phyloP scores from a whole-genome alignment of 2,113 vertebrate genomes.

The Dendrocopos noguchii region DNA sequence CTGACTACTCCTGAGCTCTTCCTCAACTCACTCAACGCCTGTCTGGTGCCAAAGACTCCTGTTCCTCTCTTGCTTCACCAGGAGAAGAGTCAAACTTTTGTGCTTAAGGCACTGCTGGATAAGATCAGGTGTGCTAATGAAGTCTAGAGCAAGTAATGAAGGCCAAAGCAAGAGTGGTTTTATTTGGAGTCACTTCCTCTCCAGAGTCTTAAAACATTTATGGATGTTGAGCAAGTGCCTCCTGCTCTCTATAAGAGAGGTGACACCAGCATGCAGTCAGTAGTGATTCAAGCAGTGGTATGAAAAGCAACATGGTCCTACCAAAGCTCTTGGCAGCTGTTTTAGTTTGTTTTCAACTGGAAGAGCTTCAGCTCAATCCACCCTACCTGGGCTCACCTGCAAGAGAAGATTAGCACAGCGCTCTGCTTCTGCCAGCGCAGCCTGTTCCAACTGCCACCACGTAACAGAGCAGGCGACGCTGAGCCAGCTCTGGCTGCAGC shows the following conservation, averaged over 20 bases:
- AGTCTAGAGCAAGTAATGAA: not conserved
- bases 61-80: not conserved
- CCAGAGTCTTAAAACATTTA: not conserved
- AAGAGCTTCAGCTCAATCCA: not conserved
- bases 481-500: not conserved
- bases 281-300: too few species aligned
- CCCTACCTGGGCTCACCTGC: not conserved
- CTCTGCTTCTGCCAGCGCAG: not conserved
- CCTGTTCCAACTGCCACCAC: not conserved
- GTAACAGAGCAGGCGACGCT: not conserved
- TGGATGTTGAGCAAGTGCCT: not conserved
- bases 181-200: not conserved
- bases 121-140: not conserved
- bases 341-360: not conserved
- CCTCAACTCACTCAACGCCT: not conserved
- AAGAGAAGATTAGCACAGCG: not conserved
- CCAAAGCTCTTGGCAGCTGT: not conserved
- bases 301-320: not conserved
- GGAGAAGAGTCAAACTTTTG: not conserved
- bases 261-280: not conserved
- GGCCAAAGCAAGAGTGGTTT: not conserved
- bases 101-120: not conserved
- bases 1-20: not conserved
- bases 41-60: not conserved
- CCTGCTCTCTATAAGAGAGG: not conserved